Conservation (phyloP, 2,888 invertebrate species). For the Philonicus albiceps region DNA sequence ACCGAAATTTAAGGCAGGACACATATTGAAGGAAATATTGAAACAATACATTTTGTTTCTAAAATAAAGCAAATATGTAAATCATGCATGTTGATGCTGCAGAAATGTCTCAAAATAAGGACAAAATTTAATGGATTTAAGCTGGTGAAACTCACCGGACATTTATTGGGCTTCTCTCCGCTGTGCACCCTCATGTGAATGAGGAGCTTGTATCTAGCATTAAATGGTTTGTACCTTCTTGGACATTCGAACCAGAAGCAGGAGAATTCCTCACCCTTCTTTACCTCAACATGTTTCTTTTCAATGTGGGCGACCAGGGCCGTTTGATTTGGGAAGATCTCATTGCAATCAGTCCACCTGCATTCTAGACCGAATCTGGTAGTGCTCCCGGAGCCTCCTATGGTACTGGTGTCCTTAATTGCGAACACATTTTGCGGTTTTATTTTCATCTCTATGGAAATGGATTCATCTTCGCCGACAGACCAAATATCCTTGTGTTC, state of each 20-base stretch:
- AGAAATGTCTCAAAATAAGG: neutral
- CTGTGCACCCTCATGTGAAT: slow-evolving; percentile 98
- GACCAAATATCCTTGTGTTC: slow-evolving; percentile 63
- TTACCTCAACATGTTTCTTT: slow-evolving; percentile 86
- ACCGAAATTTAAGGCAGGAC: too few relatives aligned
- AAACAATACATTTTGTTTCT: neutral
- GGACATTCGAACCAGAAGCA: slow-evolving; percentile 96
- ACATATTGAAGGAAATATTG: too few relatives aligned
- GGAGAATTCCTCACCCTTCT: slow-evolving; percentile 86
- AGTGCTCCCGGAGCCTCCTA: neutral
- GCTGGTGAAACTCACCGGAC: slow-evolving; percentile 78
- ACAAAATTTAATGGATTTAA: neutral
- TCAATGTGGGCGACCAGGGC: slow-evolving; percentile 85
- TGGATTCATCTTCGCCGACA: slow-evolving; percentile 55
- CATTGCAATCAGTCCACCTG: slow-evolving; percentile 87
- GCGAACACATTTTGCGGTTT: slow-evolving; percentile 26
- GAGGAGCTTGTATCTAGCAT: slow-evolving; percentile 95
- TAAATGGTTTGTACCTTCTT: slow-evolving; percentile 88
- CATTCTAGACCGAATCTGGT: slow-evolving; percentile 64
- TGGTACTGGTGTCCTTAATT: neutral
- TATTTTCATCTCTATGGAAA: slow-evolving; percentile 13
- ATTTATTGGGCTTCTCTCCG: slow-evolving; percentile 97
- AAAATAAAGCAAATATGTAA: neutral
- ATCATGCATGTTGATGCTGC: neutral
- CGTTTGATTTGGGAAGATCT: slow-evolving; percentile 79